These are phyloP conservation scores for Carollia perspicillata DNA, from an alignment of 2,113 vertebrate genomes.

Conservation along the genomic window DNA sequence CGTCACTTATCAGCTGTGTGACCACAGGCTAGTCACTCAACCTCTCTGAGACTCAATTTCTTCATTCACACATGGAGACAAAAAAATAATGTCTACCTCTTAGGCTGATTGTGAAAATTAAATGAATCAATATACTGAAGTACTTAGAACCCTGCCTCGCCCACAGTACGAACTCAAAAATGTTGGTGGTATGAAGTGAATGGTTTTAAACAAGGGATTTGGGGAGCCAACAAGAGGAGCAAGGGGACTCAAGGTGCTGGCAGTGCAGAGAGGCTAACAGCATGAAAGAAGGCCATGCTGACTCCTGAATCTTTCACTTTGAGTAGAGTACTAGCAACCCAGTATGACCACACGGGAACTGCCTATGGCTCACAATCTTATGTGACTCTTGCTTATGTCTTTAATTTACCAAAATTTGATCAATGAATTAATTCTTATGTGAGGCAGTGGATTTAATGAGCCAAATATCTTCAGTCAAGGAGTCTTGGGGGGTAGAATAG, in stretches of 20 bases:
- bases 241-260: neutral
- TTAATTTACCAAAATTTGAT: neutral
- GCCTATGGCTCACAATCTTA: neutral
- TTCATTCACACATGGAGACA: neutral
- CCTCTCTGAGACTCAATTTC: neutral
- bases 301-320: neutral
- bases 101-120: neutral
- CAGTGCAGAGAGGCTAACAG: neutral
- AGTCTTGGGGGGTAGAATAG: neutral
- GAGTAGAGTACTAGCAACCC: neutral
- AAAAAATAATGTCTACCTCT: neutral
- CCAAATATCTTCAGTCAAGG: neutral
- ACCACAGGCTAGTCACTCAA: neutral
- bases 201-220: neutral
- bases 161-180: neutral
- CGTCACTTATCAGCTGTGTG: neutral
- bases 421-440: neutral
- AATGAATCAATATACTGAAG: neutral
- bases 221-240: neutral
- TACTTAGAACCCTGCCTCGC: neutral
- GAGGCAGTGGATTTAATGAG: neutral
- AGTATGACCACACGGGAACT: rapidly evolving
- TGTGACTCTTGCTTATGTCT: neutral
- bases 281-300: neutral
- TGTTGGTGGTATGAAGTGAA: neutral